These are phyloP conservation scores for Scomber scombrus DNA, from an alignment of 2,113 vertebrate genomes.

Conservation along the genomic window DNA sequence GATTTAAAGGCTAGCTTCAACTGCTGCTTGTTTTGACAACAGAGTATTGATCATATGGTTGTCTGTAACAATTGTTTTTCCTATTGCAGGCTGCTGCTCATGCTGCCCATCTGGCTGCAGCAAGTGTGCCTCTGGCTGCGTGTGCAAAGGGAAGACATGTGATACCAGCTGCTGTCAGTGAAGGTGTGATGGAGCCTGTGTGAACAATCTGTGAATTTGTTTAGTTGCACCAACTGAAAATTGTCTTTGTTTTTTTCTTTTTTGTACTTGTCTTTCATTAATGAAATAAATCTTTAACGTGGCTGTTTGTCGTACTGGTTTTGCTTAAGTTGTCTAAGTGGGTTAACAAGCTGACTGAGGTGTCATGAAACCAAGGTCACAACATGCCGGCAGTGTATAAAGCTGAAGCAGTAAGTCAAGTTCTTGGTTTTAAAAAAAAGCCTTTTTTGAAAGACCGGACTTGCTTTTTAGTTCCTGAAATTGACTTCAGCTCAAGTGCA, in stretches of 20 bases:
- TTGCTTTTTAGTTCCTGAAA: too few relatives aligned
- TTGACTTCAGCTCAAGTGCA: too few relatives aligned
- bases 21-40: neutral
- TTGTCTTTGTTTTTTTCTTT: neutral
- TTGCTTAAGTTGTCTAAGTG: too few relatives aligned
- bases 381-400: too few relatives aligned
- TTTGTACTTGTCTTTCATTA: slow-evolving; percentile 38
- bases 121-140: slow-evolving; percentile 94
- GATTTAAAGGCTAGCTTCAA: neutral
- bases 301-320: neutral
- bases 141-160: slow-evolving; percentile 89
- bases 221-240: neutral
- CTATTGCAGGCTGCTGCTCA: slow-evolving; percentile 89
- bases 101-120: slow-evolving; percentile 92
- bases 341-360: too few relatives aligned
- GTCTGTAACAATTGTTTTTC: fast-evolving
- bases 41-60: neutral
- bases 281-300: slow-evolving; percentile 48
- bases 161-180: slow-evolving; percentile 89
- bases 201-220: neutral
- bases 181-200: slow-evolving; percentile 38
- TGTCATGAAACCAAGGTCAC: neutral
- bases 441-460: too few relatives aligned
- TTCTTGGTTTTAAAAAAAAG: too few relatives aligned
- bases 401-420: neutral